Evolutionary conservation across 2,888 invertebrate species (phyloP), one percentile per base, ranked within the genome.

Genomic region (Thecophora atra): DNA sequence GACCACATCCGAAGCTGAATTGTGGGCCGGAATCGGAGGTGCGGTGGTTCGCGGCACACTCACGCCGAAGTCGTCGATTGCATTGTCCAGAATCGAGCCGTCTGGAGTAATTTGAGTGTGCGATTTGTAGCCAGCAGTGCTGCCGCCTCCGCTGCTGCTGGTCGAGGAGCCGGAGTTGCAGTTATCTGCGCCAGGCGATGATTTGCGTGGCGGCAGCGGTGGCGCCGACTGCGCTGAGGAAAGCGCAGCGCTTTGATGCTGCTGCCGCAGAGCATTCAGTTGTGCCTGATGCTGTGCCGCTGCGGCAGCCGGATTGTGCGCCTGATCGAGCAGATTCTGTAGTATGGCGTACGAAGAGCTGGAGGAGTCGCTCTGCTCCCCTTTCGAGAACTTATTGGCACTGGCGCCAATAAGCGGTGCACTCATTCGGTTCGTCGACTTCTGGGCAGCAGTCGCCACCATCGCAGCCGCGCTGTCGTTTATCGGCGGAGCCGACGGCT

Each of bases 191-290:
- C 82, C 83, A 0, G 86, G 84, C 21, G 90, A 83, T 30, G 89
- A 89, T 82, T 90, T 90, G 60, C 90, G 80, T 0, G 90, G 90
- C 7, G 90, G 90, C 54, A 90, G 77, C 0, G 90, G 90, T 0
- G 87, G 87, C 21, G 87, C 87, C 37, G 73, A 15, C 47, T 56
- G 65, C 30, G 58, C 71, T 37, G 37, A 28, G 42, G 28, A 51
- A 3, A 21, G 64, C 2, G 47, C 54, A 8, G 37, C 44, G 5
- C 52, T 37, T 3, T 24, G n/a, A 19, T 72, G 72, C 26, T 71
- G 71, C 51, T 65, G 69, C 24, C 71, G 68, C n/a, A 70, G 73
- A 8, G 74, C 72, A 56, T 74, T 73, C 51, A 74, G 30, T 68
- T 76, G 76, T 26, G 74, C 75, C 51, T 70, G 74, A 66, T 73